These are phyloP conservation scores for Philaethria dido DNA, from an alignment of 2,888 invertebrate species.

Conservation along the genomic window DNA sequence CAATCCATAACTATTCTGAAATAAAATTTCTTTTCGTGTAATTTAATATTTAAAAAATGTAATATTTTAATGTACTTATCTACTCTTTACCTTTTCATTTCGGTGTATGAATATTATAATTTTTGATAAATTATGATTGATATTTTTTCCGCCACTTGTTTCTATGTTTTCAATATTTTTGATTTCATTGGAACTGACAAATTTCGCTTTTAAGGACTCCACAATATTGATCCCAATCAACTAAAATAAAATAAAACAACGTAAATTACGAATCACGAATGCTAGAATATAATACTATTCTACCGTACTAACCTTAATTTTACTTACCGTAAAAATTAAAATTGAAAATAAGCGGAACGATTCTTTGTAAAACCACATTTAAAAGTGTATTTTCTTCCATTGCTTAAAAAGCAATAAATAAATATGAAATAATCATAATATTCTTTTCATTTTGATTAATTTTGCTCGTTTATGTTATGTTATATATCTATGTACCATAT, in stretches of 20 bases:
- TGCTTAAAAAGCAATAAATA: not conserved
- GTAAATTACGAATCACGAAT: not conserved
- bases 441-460: not conserved
- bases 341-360: constrained; percentile 18
- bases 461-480: no score
- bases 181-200: not conserved
- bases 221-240: not conserved
- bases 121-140: not conserved
- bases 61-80: no score
- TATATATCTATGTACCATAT: no score
- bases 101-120: not conserved
- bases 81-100: constrained; percentile 6
- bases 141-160: not conserved
- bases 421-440: not conserved
- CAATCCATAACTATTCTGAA: constrained; percentile 5
- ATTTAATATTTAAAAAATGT: no score
- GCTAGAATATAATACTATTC: not conserved
- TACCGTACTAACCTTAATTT: no score
- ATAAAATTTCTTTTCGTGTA: not conserved
- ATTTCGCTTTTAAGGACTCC: not conserved
- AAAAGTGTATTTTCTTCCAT: not conserved
- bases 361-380: constrained; percentile 28
- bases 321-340: constrained; percentile 23
- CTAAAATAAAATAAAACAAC: not conserved
- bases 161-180: not conserved